Conservation (phyloP, 2,888 invertebrate genomes). For the Mamestra brassicae region DNA sequence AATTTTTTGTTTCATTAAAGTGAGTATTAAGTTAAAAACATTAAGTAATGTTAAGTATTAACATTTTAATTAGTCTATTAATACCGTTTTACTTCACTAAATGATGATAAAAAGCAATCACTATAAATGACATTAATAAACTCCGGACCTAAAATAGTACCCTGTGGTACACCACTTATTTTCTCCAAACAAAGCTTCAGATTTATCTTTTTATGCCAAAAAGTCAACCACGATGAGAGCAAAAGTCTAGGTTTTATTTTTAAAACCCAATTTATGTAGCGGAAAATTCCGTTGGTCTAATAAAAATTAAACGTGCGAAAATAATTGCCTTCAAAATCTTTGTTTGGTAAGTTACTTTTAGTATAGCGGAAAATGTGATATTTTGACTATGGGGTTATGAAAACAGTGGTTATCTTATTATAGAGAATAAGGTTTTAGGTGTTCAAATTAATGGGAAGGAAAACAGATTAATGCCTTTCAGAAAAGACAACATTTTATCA, state of each 20-base stretch:
- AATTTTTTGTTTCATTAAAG: too few relatives aligned
- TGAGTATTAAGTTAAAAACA: too few relatives aligned
- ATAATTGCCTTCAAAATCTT: slow-evolving; percentile 37
- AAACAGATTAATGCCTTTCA: neutral
- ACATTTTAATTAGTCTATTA: neutral
- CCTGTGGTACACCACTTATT: slow-evolving; percentile 30
- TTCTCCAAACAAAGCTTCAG: slow-evolving; percentile 22
- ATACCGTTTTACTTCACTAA: neutral
- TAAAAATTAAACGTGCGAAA: slow-evolving; percentile 48
- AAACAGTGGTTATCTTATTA: neutral
- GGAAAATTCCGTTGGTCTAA: slow-evolving; percentile 37
- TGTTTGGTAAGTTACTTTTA: slow-evolving; percentile 17
- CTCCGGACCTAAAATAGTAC: slow-evolving; percentile 17
- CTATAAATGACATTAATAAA: neutral
- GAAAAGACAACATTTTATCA: neutral
- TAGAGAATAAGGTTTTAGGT: neutral
- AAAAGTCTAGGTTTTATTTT: slow-evolving; percentile 38
- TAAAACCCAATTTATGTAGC: slow-evolving; percentile 40
- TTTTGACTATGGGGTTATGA: neutral
- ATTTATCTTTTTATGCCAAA: slow-evolving; percentile 32
- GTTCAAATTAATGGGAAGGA: neutral
- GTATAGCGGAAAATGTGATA: neutral
- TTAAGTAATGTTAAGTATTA: too few relatives aligned
- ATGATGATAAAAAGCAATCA: neutral
- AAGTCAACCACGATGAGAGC: slow-evolving; percentile 15